A percentile compares a stretch with the other conserved stretches of the same genome.
Evolutionary conservation across 2,797 vertebrate species (phyloP).

Genomic region (Antennarius maculatus): DNA sequence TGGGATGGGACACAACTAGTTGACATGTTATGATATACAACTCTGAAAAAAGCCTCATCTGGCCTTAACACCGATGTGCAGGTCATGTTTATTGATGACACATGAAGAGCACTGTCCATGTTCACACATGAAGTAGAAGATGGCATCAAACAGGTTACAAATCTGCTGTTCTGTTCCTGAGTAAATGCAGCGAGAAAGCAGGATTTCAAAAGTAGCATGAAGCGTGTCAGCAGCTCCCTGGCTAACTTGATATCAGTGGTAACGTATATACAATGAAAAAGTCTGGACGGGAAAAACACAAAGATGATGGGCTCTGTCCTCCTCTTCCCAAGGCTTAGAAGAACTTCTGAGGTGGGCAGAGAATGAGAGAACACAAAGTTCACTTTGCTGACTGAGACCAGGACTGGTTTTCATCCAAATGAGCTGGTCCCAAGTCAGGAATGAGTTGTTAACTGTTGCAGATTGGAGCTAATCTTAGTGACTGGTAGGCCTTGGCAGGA

Average conservation of each 20-base stretch:
- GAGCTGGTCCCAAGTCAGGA: slow-evolving; percentile 37
- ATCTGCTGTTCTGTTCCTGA: slow-evolving; percentile 61
- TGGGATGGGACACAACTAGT: slow-evolving; percentile 33
- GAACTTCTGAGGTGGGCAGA: slow-evolving; percentile 48
- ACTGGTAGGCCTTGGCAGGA: slow-evolving; percentile 62
- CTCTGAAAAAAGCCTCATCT: slow-evolving; percentile 3
- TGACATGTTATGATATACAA: slow-evolving; percentile 11
- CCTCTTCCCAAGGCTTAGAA: slow-evolving; percentile 49
- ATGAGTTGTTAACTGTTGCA: slow-evolving; percentile 35
- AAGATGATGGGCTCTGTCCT: slow-evolving; percentile 34
- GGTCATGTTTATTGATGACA: slow-evolving; percentile 6
- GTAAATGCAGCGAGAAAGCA: slow-evolving; percentile 46
- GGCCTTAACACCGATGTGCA: too few relatives aligned
- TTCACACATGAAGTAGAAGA: slow-evolving; percentile 29
- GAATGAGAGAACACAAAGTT: slow-evolving; percentile 49
- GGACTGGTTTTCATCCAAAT: slow-evolving; percentile 25
- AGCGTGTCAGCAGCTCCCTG: slow-evolving; percentile 23
- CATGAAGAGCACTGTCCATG: slow-evolving; percentile 10
- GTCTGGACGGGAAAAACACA: slow-evolving; percentile 29
- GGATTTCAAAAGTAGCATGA: slow-evolving; percentile 22
- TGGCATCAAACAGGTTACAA: slow-evolving; percentile 28
- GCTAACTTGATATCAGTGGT: slow-evolving; percentile 46
- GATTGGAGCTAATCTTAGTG: slow-evolving; percentile 51
- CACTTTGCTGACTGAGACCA: slow-evolving; percentile 36
- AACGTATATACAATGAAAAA: slow-evolving; percentile 53